These are phyloP conservation scores for Andrena praecox DNA, from an alignment of 2,888 invertebrate genomes.

Conservation along the genomic window DNA sequence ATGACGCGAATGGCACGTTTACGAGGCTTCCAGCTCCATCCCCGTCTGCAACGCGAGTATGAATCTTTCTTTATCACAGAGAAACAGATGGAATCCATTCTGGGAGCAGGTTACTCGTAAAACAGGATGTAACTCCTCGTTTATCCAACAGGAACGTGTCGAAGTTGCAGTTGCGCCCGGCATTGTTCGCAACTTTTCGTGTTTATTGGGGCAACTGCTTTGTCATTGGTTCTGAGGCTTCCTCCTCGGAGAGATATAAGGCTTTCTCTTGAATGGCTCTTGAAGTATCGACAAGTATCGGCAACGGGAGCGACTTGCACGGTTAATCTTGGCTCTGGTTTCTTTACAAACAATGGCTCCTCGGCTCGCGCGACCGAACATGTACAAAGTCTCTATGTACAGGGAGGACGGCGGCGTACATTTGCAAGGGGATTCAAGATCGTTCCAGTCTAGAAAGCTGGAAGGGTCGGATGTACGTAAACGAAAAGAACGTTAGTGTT, in stretches of 20 bases:
- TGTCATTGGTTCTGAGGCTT: constrained; percentile 16
- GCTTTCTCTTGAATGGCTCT: not conserved
- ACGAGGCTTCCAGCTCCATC: not conserved
- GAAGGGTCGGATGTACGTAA: not conserved
- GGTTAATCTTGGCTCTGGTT: constrained; percentile 29
- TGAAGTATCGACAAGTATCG: constrained; percentile 34
- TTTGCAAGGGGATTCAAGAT: not conserved
- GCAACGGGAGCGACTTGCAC: constrained; percentile 17
- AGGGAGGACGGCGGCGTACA: not conserved
- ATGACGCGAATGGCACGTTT: not conserved
- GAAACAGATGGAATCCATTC: not conserved
- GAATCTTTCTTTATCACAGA: not conserved
- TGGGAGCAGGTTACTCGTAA: not conserved
- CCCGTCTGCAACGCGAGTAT: not conserved
- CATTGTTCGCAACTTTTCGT: constrained; percentile 30
- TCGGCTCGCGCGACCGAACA: constrained; percentile 21
- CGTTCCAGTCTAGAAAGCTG: not conserved
- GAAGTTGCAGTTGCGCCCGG: no score
- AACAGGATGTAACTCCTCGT: not conserved
- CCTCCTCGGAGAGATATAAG: not conserved
- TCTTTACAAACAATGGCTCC: constrained; percentile 21
- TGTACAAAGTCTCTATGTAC: constrained; percentile 33
- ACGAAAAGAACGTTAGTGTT: not conserved
- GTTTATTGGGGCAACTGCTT: constrained; percentile 35
- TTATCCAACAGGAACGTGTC: constrained; percentile 2